These are phyloP conservation scores for Chrysotoxum bicinctum DNA, from an alignment of 2,888 invertebrate genomes.

Conservation along the genomic window DNA sequence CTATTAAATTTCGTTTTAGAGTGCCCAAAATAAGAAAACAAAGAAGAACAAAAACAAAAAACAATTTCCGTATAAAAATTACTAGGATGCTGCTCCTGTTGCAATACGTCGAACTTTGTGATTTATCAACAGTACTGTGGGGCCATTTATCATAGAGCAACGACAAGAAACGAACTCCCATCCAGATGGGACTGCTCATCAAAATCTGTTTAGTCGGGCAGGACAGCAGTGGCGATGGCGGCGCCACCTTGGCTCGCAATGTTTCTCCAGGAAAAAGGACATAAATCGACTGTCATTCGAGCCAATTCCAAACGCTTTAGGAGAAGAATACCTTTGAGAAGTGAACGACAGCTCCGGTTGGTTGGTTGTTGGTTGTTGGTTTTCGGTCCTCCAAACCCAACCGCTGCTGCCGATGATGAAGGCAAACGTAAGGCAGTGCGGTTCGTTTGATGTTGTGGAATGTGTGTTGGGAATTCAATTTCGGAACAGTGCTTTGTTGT, in stretches of 20 bases:
- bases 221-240: background rate
- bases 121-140: slow-evolving; percentile 59
- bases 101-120: slow-evolving; percentile 63
- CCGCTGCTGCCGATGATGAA: background rate
- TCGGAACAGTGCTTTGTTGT: slow-evolving; percentile 18
- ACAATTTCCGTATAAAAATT: slow-evolving; percentile 56
- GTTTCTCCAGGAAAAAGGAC: slow-evolving; percentile 62
- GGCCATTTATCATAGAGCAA: slow-evolving; percentile 62
- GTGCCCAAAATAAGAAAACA: background rate
- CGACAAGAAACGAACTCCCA: slow-evolving; percentile 65
- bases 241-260: slow-evolving; percentile 14
- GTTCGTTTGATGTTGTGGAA: background rate
- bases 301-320: slow-evolving; percentile 48
- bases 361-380: background rate
- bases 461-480: slow-evolving; percentile 50
- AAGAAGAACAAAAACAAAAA: slow-evolving; percentile 11
- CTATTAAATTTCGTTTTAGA: slow-evolving; percentile 31
- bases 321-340: slow-evolving; percentile 59
- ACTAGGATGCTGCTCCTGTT: slow-evolving; percentile 54
- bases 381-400: background rate
- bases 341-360: slow-evolving; percentile 15
- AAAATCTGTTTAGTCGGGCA: slow-evolving; percentile 49
- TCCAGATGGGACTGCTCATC: slow-evolving; percentile 69
- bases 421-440: slow-evolving; percentile 4
- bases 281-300: slow-evolving; percentile 67